These are phyloP conservation scores for Acanthisitta chloris DNA, from an alignment of 2,113 vertebrate species.

Conservation along the genomic window DNA sequence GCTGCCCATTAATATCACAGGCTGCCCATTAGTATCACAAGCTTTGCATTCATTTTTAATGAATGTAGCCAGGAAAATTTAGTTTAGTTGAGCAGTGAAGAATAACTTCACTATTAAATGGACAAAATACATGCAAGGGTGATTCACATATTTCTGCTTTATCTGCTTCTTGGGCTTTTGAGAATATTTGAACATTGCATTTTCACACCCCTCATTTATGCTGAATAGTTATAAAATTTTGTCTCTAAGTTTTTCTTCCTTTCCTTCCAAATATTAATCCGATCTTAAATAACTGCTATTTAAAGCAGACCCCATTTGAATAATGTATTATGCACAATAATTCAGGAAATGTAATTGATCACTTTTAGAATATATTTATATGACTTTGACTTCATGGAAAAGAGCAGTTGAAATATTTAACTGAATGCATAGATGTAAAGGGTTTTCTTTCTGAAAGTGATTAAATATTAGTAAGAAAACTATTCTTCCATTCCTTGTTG, in stretches of 20 bases:
- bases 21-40: background rate
- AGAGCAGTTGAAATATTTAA: background rate
- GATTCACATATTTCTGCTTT: constrained; percentile 2
- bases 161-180: background rate
- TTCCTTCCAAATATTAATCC: constrained; percentile 33
- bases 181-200: background rate
- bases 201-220: background rate
- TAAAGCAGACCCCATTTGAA: background rate
- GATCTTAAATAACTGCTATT: constrained; percentile 16
- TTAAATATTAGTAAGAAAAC: background rate
- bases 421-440: background rate
- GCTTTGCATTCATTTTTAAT: constrained; percentile 2
- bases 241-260: background rate
- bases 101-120: constrained; percentile 1
- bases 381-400: background rate
- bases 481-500: constrained; percentile 19
- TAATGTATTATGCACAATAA: background rate
- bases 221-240: background rate
- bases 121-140: background rate
- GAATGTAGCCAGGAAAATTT: background rate
- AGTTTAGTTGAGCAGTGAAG: background rate
- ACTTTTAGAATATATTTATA: background rate
- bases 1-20: background rate
- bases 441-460: background rate
- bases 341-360: background rate